Evolutionary conservation across 2,888 invertebrate species (phyloP).

Genomic region (Copidosoma aretas): DNA sequence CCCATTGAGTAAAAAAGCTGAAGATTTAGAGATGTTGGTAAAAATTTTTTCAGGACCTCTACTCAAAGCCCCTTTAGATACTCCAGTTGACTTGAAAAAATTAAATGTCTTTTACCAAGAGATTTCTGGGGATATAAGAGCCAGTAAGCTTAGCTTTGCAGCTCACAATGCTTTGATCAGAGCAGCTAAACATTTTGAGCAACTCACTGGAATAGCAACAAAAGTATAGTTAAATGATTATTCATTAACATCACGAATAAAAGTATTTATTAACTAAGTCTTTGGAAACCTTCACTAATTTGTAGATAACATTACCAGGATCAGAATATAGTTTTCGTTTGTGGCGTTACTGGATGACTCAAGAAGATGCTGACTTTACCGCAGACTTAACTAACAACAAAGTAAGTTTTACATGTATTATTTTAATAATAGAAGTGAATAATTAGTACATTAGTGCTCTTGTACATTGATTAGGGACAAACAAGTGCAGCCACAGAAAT

Average conservation of each 20-base stretch:
- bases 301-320: conserved; percentile 59
- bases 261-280: neutral
- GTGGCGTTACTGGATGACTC: conserved; percentile 80
- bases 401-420: conserved; percentile 46
- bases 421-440: neutral
- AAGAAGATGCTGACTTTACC: conserved; percentile 72
- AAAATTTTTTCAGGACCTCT: conserved; percentile 68
- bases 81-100: conserved; percentile 69
- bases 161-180: conserved; percentile 71
- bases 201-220: conserved; percentile 55
- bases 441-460: neutral
- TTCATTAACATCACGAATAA: conserved; percentile 4
- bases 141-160: conserved; percentile 75
- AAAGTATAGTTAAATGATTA: conserved; percentile 47
- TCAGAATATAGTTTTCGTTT: conserved; percentile 69
- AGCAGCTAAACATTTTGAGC: conserved; percentile 61
- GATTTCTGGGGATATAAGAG: conserved; percentile 74
- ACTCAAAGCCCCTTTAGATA: conserved; percentile 68
- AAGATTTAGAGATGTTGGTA: conserved; percentile 81
- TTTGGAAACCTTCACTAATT: conserved; percentile 11
- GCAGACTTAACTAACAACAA: conserved; percentile 70
- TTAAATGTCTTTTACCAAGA: conserved; percentile 80
- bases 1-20: conserved; percentile 78
- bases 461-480: conserved; percentile 45
- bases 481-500: conserved; percentile 56